phyloP scores from a whole-genome alignment of 2,113 vertebrate species.

The Pungitius pungitius region DNA sequence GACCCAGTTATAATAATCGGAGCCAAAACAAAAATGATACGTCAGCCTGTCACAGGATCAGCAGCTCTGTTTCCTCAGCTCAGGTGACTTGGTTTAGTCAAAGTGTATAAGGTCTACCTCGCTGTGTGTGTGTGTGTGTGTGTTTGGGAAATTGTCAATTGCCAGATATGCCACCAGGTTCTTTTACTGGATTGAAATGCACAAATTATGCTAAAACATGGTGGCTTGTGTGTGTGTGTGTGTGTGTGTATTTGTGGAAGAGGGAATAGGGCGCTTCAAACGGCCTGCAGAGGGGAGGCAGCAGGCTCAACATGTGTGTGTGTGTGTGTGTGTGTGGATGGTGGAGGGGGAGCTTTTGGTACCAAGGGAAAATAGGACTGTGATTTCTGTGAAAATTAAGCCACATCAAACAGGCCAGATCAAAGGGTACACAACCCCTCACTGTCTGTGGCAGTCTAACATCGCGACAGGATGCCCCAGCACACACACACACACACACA shows the following conservation, averaged over 20 bases:
- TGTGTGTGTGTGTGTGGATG: neutral
- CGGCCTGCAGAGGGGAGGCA: constrained; percentile 28
- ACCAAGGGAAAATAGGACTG: constrained; percentile 71
- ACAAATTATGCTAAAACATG: constrained; percentile 66
- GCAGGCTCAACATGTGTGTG: neutral
- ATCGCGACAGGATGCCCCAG: constrained; percentile 45
- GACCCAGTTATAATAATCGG: too few species aligned
- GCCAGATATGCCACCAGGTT: constrained; percentile 36
- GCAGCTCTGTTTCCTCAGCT: neutral
- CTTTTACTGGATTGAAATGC: constrained; percentile 51
- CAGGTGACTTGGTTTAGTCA: neutral
- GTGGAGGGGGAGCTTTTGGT: constrained; percentile 37
- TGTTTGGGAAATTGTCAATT: neutral
- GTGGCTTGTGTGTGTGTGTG: neutral
- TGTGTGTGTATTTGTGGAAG: neutral
- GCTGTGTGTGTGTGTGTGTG: constrained; percentile 3
- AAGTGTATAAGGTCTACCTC: neutral
- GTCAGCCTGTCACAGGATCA: too few species aligned
- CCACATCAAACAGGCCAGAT: constrained; percentile 76
- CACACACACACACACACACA: constrained; percentile 25
- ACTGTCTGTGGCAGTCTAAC: constrained; percentile 61
- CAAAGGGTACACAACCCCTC: constrained; percentile 63
- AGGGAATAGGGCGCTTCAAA: constrained; percentile 67
- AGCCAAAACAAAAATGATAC: too few species aligned
- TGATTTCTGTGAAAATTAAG: constrained; percentile 79